Evolutionary conservation across 1,140 invertebrate species (phyloP), one percentile per base, ranked within the genome.

Genomic region (Cyclina sinensis): DNA sequence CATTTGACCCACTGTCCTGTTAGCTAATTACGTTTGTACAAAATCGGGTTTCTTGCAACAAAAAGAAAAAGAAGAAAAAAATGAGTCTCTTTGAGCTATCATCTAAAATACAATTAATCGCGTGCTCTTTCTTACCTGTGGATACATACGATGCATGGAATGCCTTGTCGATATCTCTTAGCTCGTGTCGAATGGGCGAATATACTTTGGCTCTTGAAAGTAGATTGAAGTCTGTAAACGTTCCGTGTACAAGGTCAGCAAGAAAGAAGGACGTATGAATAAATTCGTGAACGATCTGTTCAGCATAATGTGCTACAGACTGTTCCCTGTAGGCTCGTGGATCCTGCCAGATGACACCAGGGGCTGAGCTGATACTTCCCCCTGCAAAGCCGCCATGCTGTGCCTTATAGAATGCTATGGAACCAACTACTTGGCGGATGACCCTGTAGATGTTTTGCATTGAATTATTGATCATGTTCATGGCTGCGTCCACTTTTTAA

Each of bases 141-240:
- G 76, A 57, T 11, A 54, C 76, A 48, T 79, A 79, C 16, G 39
- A 79, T 16, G 76, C 76, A 57, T 79, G 76, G 51, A 79, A 79
- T 3, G 21, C 48, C 35, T 78, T 78, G 43, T 78, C 74, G 35
- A 43, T 57, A n/a, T 79, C 76, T 21, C 76, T 27, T 9, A 48
- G 30, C 35, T 79, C 76, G 7, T 48, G 30, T 21, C 76, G 76
- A 4, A 79, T 59, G 1, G 76, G 43, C 11, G 76, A 79, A 32
- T 48, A 48, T 5, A 79, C 76, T 24, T 79, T 79, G 24, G 76
- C 48, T 18, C 14, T n/a, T 7, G 76, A 57, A 18, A 79, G 76
- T n/a, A 48, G 21, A 9, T 9, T 79, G 54, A 21, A 48, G 24
- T 79, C 76, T n/a, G 54, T 7, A 30, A 57, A 79, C 30, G 43